These are phyloP conservation scores for Remorina albescens DNA, from an alignment of 2,797 vertebrate species.

Conservation along the genomic window DNA sequence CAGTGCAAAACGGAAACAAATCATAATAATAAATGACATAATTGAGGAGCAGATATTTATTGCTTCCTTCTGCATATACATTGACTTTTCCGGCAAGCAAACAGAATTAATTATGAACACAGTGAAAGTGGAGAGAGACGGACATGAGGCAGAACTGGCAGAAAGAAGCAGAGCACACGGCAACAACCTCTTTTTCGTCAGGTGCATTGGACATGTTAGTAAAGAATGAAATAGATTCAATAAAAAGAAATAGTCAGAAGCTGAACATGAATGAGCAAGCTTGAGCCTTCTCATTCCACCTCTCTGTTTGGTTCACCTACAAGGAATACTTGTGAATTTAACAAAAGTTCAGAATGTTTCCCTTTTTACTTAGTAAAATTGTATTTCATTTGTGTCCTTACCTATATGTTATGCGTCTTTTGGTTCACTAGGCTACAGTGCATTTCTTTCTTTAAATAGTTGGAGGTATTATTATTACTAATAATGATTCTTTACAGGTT, in stretches of 20 bases:
- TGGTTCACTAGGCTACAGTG: neutral
- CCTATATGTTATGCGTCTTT: neutral
- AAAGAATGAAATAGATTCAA: neutral
- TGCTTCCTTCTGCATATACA: conserved; percentile 62
- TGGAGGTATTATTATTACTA: neutral
- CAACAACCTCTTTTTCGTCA: conserved; percentile 15
- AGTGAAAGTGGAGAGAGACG: conserved; percentile 12
- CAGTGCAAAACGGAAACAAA: conserved; percentile 6
- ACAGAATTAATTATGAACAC: conserved; percentile 31
- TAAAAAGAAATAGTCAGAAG: conserved; percentile 10
- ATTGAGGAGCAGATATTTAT: neutral
- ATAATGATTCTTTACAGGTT: too few relatives aligned
- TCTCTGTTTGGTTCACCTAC: conserved; percentile 2
- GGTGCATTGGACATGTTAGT: conserved; percentile 18
- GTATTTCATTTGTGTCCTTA: neutral
- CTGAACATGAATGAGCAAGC: neutral
- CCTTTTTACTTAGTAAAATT: neutral
- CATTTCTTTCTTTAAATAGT: neutral
- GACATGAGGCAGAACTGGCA: neutral
- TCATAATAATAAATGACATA: neutral
- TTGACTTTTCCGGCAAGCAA: conserved; percentile 45
- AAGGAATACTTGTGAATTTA: neutral
- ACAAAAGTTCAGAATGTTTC: neutral
- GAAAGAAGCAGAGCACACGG: conserved; percentile 36
- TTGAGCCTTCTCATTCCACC: conserved; percentile 38